Base-by-base conservation (phyloP, 2,113 vertebrate species). In the Phasianus colchicus region DNA sequence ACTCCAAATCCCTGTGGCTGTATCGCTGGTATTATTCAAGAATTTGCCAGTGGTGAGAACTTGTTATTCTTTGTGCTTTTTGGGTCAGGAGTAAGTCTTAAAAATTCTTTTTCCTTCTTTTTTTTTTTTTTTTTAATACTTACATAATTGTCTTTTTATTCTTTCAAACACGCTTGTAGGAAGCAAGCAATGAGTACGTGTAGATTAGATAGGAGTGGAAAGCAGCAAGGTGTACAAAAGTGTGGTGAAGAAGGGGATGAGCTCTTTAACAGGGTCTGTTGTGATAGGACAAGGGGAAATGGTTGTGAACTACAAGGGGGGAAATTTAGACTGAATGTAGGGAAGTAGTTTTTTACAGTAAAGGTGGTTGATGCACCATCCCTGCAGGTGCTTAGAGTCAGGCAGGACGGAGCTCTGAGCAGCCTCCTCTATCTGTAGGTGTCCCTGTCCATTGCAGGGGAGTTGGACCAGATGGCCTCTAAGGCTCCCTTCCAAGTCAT, bases 21-120 rank as follows among this genome's bases (percentile, higher is more conserved):
- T 99, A 99, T 96, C 98, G 98, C n/a, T 98, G 98, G 97, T 99
- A 99, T 93, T 99, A 99, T 92, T 99, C 99, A 3, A 97, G 94
- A 60, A 40, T 96, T 69, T 99, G 98, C 72, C 99, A 99, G 50
- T 98, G 99, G 99, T 99, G 95, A 98, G 98, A 27, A 50, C 13
- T 29, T 32, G 24, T 2, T 54, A 2, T 67, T 85, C 18, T 54
- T 47, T 29, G 67, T 79, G 17, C 36, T 30, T 90, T 82, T 74
- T 60, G 2, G 0, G 86, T 86, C 52, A 58, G 38, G 42, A 48
- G 10, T 32, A 10, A 57, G 54, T 57, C 54, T 32, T 52, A 10
- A 38, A 58, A 70, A 38, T 60, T 8, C 13, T 29, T 24, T 5
- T 74, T 74, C 12, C 19, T 13, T 50, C n/a, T 2, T 57, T 1